Conservation (phyloP, 1,140 invertebrate species). For the Gonioctena quinquepunctata region DNA sequence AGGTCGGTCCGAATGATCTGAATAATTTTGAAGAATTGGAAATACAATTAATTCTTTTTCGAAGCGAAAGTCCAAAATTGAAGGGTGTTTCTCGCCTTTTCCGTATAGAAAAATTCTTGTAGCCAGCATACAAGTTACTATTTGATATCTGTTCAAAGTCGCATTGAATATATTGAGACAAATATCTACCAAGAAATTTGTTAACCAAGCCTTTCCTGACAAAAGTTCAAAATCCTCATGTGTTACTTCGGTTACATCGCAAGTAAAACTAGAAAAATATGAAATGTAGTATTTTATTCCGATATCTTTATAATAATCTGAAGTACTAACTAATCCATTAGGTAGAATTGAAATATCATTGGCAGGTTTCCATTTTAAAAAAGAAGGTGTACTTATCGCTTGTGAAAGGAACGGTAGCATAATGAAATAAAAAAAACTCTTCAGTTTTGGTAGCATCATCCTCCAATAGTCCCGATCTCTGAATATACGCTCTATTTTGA, state of each 20-base stretch:
- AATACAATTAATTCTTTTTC: neutral
- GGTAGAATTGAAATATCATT: neutral
- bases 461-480: neutral
- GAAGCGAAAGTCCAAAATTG: too few relatives aligned
- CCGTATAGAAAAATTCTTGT: neutral
- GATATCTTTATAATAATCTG: neutral
- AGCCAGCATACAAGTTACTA: neutral
- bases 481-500: slow-evolving; percentile 3
- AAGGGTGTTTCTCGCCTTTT: neutral
- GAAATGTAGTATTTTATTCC: neutral
- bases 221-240: neutral
- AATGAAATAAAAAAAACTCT: neutral
- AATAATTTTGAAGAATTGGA: too few relatives aligned
- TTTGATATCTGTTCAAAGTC: neutral
- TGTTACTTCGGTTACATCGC: neutral
- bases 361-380: neutral
- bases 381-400: neutral
- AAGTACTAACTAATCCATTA: neutral
- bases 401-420: neutral
- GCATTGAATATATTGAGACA: slow-evolving; percentile 2
- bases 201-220: neutral
- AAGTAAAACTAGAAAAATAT: neutral
- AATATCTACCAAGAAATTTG: slow-evolving; percentile 2
- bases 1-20: too few relatives aligned
- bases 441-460: neutral